phyloP scores from a whole-genome alignment of 2,888 invertebrate genomes.

The Rhagophthalmus giganteus region DNA sequence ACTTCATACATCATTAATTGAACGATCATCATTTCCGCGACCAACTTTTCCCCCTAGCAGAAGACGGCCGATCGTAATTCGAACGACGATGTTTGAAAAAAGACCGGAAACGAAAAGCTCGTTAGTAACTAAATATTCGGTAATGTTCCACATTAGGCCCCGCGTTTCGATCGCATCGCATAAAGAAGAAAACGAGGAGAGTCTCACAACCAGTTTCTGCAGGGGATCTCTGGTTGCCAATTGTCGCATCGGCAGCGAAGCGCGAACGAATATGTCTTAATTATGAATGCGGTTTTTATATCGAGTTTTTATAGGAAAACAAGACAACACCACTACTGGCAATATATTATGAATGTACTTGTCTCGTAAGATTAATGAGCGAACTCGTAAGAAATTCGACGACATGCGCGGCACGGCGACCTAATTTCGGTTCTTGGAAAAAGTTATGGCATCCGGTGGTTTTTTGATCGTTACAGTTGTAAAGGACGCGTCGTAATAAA shows the following conservation, averaged over 20 bases:
- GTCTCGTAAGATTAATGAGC: slow-evolving; percentile 23
- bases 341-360: slow-evolving; percentile 30
- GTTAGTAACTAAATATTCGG: slow-evolving; percentile 36
- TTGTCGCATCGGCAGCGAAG: slow-evolving; percentile 30
- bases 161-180: slow-evolving; percentile 22
- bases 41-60: too few relatives aligned
- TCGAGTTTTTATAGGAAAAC: slow-evolving; percentile 28
- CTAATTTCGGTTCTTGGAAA: background rate
- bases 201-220: slow-evolving; percentile 26
- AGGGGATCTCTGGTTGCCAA: slow-evolving; percentile 26
- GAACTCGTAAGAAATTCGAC: background rate
- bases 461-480: background rate
- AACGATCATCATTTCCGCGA: too few relatives aligned
- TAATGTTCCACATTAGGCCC: slow-evolving; percentile 29
- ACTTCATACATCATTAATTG: too few relatives aligned
- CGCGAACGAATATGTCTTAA: slow-evolving; percentile 32
- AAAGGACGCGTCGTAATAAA: too few relatives aligned
- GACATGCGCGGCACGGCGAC: background rate
- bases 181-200: slow-evolving; percentile 21
- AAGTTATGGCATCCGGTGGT: too few relatives aligned
- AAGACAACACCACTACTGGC: slow-evolving; percentile 22
- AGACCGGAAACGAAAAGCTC: slow-evolving; percentile 34
- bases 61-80: too few relatives aligned
- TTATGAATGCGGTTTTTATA: slow-evolving; percentile 33
- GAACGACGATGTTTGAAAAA: too few relatives aligned